Base-by-base conservation (phyloP, 2,113 vertebrate genomes). In the Ceratotherium simum region DNA sequence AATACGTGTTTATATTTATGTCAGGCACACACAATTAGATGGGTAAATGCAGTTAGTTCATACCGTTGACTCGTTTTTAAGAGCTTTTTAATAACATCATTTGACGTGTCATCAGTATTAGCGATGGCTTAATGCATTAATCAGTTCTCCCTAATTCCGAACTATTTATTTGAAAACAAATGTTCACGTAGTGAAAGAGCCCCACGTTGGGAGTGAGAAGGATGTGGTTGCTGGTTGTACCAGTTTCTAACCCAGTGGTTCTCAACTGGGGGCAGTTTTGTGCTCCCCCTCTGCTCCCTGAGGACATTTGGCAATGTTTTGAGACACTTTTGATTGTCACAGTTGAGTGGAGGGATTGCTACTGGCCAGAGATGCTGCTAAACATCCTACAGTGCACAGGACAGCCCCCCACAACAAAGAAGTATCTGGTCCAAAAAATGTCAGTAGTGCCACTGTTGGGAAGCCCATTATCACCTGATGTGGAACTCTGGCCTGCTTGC, bases 61-160 rank as follows among this genome's bases (percentile, higher is more conserved):
- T 29, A n/a, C 64, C 48, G 83, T 58, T 33, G 82, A 31, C 51
- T 79, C 6, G 16, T 46, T 91, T 75, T 93, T 39, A 75, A 97
- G 79, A 92, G 56, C 79, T 79, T 90, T 8, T 84, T 89, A 89
- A 46, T 96, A 87, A 70, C 46, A 70, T 90, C 46, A 76, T 88
- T 82, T 95, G 72, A 51, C 65, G 75, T 69, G n/a, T 65, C 88
- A 48, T 97, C 58, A 79, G 1, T 75, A 48, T 73, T 75, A n/a
- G 54, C 18, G 16, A 56, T 82, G 65, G 17, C 46, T 88, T 88
- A 76, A 42, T 29, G 12, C 13, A 48, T 62, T 72, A 33, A 85
- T 89, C 69, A 72, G 29, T 33, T 93, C 29, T 95, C 23, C 29
- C 62, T 89, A 20, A 11, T 81, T 51, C 20, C 8, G 65, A 56